Conservation (phyloP, 2,888 invertebrate genomes). For the Eupithecia insigniata region DNA sequence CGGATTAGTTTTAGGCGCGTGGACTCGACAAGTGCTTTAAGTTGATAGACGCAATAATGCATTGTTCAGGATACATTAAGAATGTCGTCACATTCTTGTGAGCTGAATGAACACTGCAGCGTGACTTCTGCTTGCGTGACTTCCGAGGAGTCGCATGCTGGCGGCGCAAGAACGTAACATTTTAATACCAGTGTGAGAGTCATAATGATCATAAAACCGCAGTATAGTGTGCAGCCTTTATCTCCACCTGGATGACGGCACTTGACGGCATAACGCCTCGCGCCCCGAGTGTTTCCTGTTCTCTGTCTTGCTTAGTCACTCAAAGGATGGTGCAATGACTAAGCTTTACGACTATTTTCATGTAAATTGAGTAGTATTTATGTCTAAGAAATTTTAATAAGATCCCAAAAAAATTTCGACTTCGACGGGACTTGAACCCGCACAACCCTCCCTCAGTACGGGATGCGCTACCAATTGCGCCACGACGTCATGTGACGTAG, state of each 20-base stretch:
- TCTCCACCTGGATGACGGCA: slow-evolving; percentile 21
- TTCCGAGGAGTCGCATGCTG: slow-evolving; percentile 2
- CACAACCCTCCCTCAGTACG: too few species aligned
- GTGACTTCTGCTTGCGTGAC: slow-evolving; percentile 8
- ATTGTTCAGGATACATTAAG: too few species aligned
- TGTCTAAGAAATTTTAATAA: too few species aligned
- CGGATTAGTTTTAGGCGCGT: background rate
- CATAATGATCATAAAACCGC: slow-evolving; percentile 1
- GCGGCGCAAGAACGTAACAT: background rate
- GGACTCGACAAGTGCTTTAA: background rate
- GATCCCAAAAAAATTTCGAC: too few species aligned
- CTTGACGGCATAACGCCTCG: slow-evolving; percentile 24
- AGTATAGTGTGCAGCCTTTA: slow-evolving; percentile 21
- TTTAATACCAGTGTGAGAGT: background rate
- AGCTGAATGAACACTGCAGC: too few species aligned
- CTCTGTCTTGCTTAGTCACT: background rate
- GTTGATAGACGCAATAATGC: slow-evolving; percentile 6
- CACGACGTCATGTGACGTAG: too few species aligned
- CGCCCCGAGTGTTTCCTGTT: slow-evolving; percentile 27
- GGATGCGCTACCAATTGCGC: too few species aligned
- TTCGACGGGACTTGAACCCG: too few species aligned
- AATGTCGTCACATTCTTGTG: slow-evolving; percentile 5
- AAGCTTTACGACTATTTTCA: background rate
- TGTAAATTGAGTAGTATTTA: background rate
- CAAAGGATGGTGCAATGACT: background rate